phyloP scores from a whole-genome alignment of 1,140 invertebrate genomes.

The Formica selysi region DNA sequence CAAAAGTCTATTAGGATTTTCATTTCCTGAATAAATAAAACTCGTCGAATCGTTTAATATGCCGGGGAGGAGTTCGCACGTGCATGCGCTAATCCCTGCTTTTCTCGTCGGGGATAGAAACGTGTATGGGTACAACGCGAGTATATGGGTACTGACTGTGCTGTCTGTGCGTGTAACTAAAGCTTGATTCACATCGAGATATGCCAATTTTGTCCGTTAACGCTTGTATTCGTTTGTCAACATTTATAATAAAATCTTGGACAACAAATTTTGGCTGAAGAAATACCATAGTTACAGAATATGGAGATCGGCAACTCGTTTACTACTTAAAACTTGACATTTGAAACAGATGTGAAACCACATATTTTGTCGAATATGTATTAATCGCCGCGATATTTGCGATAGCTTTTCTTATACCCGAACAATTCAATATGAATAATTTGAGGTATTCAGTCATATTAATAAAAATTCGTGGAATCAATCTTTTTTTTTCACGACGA shows the following conservation, averaged over 20 bases:
- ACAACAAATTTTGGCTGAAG: neutral
- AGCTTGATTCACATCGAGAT: constrained; percentile 35
- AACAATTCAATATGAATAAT: neutral
- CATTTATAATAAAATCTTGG: constrained; percentile 24
- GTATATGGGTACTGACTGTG: constrained; percentile 8
- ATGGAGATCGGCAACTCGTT: neutral
- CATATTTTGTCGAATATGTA: neutral
- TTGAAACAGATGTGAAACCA: neutral
- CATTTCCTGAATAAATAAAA: constrained; percentile 78
- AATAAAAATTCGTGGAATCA: neutral
- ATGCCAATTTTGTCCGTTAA: constrained; percentile 14
- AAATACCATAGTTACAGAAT: neutral
- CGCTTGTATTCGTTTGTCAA: neutral
- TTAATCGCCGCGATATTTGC: neutral
- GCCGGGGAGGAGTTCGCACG: constrained; percentile 69
- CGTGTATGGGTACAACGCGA: constrained; percentile 50
- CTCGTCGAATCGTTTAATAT: constrained; percentile 77
- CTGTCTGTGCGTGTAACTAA: constrained; percentile 21
- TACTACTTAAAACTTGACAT: neutral
- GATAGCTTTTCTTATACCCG: neutral
- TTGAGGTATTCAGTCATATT: neutral
- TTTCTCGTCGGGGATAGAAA: constrained; percentile 61
- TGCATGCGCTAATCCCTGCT: constrained; percentile 74
- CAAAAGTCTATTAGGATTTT: constrained; percentile 79
- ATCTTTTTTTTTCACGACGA: neutral